Evolutionary conservation across 2,888 invertebrate species (phyloP).

Genomic region (Argyresthia albistria): DNA sequence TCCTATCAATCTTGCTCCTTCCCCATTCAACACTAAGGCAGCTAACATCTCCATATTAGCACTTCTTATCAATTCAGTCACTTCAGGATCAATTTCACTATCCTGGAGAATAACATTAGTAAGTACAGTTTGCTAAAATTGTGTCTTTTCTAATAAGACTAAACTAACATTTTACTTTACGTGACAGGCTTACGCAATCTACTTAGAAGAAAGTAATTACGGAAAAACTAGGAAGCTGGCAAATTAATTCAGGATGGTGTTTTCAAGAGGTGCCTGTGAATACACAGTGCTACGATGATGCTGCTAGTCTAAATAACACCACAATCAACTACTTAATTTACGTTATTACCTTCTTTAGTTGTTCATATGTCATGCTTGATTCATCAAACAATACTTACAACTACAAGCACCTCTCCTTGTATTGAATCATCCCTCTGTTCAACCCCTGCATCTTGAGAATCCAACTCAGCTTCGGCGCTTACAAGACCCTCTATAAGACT

Average conservation of each 20-base stretch:
- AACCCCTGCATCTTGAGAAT: constrained; percentile 64
- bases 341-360: constrained; percentile 43
- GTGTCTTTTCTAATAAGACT: not conserved
- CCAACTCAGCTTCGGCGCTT: constrained; percentile 58
- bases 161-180: constrained; percentile 4
- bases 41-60: constrained; percentile 94
- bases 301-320: constrained; percentile 60
- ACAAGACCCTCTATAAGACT: constrained; percentile 65
- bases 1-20: constrained; percentile 83
- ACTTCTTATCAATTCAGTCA: constrained; percentile 76
- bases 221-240: constrained; percentile 60
- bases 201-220: constrained; percentile 14
- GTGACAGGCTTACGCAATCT: constrained; percentile 38
- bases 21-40: constrained; percentile 89
- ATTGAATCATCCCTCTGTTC: constrained; percentile 45
- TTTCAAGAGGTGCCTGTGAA: constrained; percentile 56
- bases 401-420: constrained; percentile 47
- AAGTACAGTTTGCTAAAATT: not conserved
- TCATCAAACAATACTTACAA: constrained; percentile 54
- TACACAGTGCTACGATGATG: constrained; percentile 59
- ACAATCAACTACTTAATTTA: constrained; percentile 52
- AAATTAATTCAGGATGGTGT: constrained; percentile 58
- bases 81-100: constrained; percentile 74
- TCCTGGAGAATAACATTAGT: constrained; percentile 30
- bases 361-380: constrained; percentile 28